Evolutionary conservation across 1,140 invertebrate genomes (phyloP), one percentile per base, ranked within the genome.

Genomic region (Aplysia californica): DNA sequence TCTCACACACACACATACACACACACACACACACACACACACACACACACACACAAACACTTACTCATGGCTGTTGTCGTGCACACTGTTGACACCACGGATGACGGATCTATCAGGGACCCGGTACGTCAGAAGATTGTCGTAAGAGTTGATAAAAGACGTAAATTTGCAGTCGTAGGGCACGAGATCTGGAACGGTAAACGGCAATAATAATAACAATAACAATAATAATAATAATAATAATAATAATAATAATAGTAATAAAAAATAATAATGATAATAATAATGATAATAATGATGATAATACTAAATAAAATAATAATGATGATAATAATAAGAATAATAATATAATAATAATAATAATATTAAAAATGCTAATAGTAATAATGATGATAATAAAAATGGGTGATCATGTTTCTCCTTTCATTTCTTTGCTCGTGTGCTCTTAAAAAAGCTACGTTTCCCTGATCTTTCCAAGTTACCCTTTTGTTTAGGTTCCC

Each of bases 21-120:
- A 41, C n/a, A 23, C 35, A 1, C 67, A 39, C 20, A 44, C n/a
- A 38, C 39, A 41, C 36, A 69, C 33, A 69, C 21, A 41, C n/a
- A n/a, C n/a, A n/a, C n/a, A n/a, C n/a, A n/a, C n/a, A n/a, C n/a
- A n/a, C n/a, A n/a, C n/a, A n/a, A n/a, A 69, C 29, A 61, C 71
- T 75, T 79, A 72, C 61, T 79, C 73, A 36, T 79, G 21, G 26
- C 38, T 23, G 68, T 79, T 79, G 68, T 79, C 59, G 59, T 79
- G 67, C 39, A 70, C 71, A 38, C 77, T 78, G 61, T 41, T 41
- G 26, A 74, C 41, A 23, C 72, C 72, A 23, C 23, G 44, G 6
- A 74, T 15, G 33, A 74, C 44, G 26, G 29, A 39, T n/a, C 41
- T 61, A 29, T 65, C 38, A 2, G 72, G 58, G 3, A 41, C 58